These are phyloP conservation scores for Butorides virescens DNA, from an alignment of 2,113 vertebrate species.

Conservation along the genomic window DNA sequence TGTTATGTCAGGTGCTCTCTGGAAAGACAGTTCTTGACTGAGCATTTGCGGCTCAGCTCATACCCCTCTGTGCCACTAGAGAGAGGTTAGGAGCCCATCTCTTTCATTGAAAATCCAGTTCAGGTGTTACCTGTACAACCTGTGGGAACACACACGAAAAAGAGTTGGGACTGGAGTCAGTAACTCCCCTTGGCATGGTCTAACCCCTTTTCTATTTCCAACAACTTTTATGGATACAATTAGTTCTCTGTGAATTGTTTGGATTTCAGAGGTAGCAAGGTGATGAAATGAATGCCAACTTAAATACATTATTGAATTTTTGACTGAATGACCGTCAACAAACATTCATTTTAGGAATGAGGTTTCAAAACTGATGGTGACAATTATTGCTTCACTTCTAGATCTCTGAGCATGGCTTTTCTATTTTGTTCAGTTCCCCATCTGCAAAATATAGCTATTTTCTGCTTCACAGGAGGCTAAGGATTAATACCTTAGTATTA, in stretches of 20 bases:
- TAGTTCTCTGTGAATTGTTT: background rate
- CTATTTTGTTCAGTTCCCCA: background rate
- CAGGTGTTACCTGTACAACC: background rate
- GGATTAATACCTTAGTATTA: constrained; percentile 9
- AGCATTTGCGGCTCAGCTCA: background rate
- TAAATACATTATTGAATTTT: background rate
- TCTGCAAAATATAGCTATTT: constrained; percentile 36
- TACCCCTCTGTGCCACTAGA: fast-evolving
- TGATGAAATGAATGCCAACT: background rate
- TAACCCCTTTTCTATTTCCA: background rate
- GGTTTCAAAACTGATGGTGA: background rate
- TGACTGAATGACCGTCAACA: background rate
- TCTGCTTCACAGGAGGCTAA: constrained; percentile 14
- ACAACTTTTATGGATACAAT: background rate
- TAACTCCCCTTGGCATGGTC: background rate
- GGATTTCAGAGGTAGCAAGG: background rate
- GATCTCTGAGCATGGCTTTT: background rate
- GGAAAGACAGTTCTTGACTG: background rate
- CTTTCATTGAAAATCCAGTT: background rate
- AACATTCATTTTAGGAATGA: background rate
- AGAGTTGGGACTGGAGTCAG: background rate
- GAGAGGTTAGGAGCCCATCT: background rate
- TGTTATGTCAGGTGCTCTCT: background rate
- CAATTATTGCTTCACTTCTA: background rate
- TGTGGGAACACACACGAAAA: background rate